These are phyloP conservation scores for Philotrypesis tridentata DNA, from an alignment of 1,140 invertebrate genomes.

Conservation along the genomic window DNA sequence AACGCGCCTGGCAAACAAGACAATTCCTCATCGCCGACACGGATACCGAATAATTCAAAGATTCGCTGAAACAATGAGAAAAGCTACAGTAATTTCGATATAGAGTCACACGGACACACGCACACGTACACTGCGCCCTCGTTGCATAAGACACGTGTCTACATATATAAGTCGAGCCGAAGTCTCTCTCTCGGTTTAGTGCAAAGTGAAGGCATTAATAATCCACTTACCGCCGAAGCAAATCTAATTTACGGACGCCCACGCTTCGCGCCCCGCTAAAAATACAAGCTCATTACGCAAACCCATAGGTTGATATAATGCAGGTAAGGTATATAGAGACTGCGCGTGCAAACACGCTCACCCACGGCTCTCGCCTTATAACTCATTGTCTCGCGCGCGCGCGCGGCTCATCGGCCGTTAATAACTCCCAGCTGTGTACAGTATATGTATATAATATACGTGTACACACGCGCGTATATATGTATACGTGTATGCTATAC, in stretches of 20 bases:
- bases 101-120: no score
- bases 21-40: no score
- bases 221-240: not conserved
- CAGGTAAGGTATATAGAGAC: no score
- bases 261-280: not conserved
- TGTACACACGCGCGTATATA: not conserved
- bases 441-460: no score
- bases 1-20: no score
- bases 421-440: not conserved
- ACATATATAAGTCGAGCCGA: no score
- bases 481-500: not conserved
- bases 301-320: not conserved
- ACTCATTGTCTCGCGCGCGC: not conserved
- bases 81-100: no score
- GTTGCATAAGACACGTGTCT: no score
- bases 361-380: not conserved
- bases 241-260: conserved; percentile 17
- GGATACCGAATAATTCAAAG: no score
- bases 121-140: no score
- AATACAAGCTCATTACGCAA: conserved; percentile 10
- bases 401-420: no score
- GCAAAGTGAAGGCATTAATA: not conserved
- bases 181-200: not conserved
- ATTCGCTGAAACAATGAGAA: no score
- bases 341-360: not conserved